Base-by-base conservation (phyloP, 2,888 invertebrate genomes). In the Antheraea assamensis region DNA sequence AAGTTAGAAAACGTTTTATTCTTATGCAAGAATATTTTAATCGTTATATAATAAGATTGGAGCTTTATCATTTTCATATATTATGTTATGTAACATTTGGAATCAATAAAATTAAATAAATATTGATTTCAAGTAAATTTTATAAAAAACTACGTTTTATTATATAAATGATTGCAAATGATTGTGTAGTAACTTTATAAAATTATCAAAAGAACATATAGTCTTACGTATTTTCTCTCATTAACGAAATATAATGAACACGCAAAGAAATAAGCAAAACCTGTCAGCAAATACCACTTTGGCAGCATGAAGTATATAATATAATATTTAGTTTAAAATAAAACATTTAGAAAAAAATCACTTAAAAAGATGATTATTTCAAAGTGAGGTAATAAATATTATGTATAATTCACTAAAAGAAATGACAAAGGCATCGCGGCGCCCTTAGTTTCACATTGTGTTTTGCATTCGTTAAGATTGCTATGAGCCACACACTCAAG, bases 401-500 rank as follows among this genome's bases (percentile, higher is more conserved):
- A 58, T 70, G 70, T 58, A 70, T 73, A 73, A 73, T 73, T 70
- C 73, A 21, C 58, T 70, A 70, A 73, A 73, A 70, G 73, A 73
- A 73, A 70, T 73, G 35, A 58, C 73, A 42, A 74, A 71, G 47
- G 72, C 71, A 70, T 64, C 61, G 70, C 78, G 80, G 76, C 85
- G 85, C 81, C 87, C 85, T 87, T 85, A 82, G 79, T 79, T 81
- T 85, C 82, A 85, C 86, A 85, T 85, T 87, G 87, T 84, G 82
- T 83, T 87, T 85, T 85, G 87, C 85, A 88, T 87, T 88, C 81
- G 85, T 88, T 84, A 83, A 85, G 85, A 86, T 86, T 80, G 82
- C 82, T 82, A 82, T 82, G 83, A 85, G 83, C 82, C 81, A 82
- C 82, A 80, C 81, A 84, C 79, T 82, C 81, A 90, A 90, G 89